Evolutionary conservation across 1,140 invertebrate genomes (phyloP), one percentile per base, ranked within the genome.

Genomic region (Calliopsis andreniformis): DNA sequence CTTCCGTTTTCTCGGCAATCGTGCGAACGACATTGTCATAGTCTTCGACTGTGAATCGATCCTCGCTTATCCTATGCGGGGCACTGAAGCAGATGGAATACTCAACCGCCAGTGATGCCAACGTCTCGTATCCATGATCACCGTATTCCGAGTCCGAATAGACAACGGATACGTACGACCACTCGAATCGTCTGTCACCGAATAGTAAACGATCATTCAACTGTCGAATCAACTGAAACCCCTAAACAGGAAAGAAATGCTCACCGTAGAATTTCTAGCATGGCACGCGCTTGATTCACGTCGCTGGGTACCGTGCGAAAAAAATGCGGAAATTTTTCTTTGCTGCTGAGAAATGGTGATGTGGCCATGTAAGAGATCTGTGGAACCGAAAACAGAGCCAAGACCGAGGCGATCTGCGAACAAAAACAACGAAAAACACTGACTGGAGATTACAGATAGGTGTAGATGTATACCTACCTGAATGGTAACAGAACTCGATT

Each of bases 361-460:
- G 93, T 94, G 5, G 93, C 93, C 83, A 94, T 92, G 86, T 94
- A 95, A 6, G 94, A 94, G 76, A 95, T 92, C 88, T 94, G 94
- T 5, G 94, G 94, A 4, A 94, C 90, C 62, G 92, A 80, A 82
- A 94, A 94, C 8, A 94, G 84, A 25, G 93, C 84, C 25, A 94
- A 83, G 75, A 94, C 89, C 71, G 93, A 93, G 12, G 94, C 94
- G 12, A 94, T 87, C 92, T 94, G 88, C 12, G 85, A 63, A 59
- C 18, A 6, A 55, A 6, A 42, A n/a, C 47, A 7, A 45, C 30
- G 3, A n/a, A 56, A n/a, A 32, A 49, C n/a, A 49, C 16, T 7
- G 28, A 6, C n/a, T 25, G 14, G 23, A 30, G 35, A 10, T n/a
- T n/a, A n/a, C n/a, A 39, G 35, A 3, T 39, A 39, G 35, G 3